Base-by-base conservation (phyloP, 2,797 vertebrate species). In the Sebastes minor region DNA sequence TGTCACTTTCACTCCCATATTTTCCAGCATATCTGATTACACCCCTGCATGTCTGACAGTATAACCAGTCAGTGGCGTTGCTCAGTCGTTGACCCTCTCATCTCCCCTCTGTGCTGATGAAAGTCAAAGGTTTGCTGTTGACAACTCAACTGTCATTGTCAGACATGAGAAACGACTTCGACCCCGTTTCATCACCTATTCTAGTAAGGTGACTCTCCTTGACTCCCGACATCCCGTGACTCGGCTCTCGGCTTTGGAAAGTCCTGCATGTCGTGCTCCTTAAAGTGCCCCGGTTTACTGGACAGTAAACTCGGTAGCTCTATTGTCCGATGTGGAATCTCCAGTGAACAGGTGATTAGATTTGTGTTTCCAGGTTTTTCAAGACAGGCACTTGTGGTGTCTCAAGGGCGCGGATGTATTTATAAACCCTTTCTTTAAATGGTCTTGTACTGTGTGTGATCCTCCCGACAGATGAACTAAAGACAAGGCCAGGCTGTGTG, bases 401-500 rank as follows among this genome's bases (percentile, higher is more conserved):
- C 93, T 92, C 87, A 5, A 74, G 93, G 91, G 91, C 46, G 49
- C 0, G 0, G 55, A 68, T 89, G 69, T 94, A 94, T 94, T 94
- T 93, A 90, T 93, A 93, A 91, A 90, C 81, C 69, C 78, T 88
- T 87, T 89, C 91, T 94, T 92, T 93, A 94, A 90, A 95, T 91
- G 94, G 93, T 80, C 90, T 89, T 86, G 77, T 66, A 61, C 65
- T 75, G 82, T 22, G 74, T 75, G 81, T 38, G 12, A 52, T 52
- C 49, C 49, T 69, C 79, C 84, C 87, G 88, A 94, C 91, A 94
- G 91, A 92, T 92, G 90, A 90, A 91, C 84, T 81, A 87, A 92
- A 92, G 88, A 94, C 92, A 93, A 92, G 93, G 87, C 88, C 77
- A 52, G 77, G 75, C 81, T 62, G 35, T 71, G 70, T 7, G 57